These are phyloP conservation scores for Sebastes vulpes DNA, from an alignment of 2,797 vertebrate genomes.

Conservation along the genomic window DNA sequence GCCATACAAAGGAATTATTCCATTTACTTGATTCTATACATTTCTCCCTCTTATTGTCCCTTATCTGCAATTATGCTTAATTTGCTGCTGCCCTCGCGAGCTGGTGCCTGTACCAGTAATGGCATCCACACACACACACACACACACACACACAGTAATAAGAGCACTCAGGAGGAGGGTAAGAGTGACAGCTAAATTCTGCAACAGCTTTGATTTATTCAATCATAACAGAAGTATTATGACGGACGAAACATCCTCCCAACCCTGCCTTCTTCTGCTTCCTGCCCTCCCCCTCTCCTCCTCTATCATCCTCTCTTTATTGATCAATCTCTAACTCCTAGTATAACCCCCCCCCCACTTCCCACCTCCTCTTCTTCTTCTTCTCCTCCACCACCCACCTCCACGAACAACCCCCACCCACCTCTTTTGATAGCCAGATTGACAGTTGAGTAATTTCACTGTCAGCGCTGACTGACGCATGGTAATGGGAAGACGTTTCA, in stretches of 20 bases:
- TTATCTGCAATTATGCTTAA: conserved; percentile 77
- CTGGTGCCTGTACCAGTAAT: conserved; percentile 42
- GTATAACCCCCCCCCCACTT: conserved; percentile 5
- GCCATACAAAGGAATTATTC: conserved; percentile 65
- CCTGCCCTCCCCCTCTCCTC: background rate
- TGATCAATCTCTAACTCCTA: conserved; percentile 87
- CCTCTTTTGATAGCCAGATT: conserved; percentile 87
- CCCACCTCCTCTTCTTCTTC: conserved; percentile 4
- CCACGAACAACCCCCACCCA: conserved; percentile 47
- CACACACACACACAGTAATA: conserved; percentile 33
- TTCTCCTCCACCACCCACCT: conserved; percentile 16
- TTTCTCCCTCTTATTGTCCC: conserved; percentile 56
- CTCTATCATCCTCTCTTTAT: conserved; percentile 74
- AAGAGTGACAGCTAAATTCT: conserved; percentile 70
- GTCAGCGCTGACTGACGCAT: conserved; percentile 90
- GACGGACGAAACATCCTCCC: conserved; percentile 50
- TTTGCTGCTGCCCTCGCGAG: conserved; percentile 63
- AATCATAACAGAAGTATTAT: conserved; percentile 75
- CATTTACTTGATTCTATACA: conserved; percentile 73
- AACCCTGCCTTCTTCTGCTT: conserved; percentile 32
- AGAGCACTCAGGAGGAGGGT: conserved; percentile 48
- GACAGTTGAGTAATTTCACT: conserved; percentile 91
- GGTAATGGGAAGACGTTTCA: conserved; percentile 92
- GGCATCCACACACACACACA: conserved; percentile 18
- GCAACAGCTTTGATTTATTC: conserved; percentile 78